phyloP scores from a whole-genome alignment of 2,113 vertebrate species.

The Cnemophilus loriae region DNA sequence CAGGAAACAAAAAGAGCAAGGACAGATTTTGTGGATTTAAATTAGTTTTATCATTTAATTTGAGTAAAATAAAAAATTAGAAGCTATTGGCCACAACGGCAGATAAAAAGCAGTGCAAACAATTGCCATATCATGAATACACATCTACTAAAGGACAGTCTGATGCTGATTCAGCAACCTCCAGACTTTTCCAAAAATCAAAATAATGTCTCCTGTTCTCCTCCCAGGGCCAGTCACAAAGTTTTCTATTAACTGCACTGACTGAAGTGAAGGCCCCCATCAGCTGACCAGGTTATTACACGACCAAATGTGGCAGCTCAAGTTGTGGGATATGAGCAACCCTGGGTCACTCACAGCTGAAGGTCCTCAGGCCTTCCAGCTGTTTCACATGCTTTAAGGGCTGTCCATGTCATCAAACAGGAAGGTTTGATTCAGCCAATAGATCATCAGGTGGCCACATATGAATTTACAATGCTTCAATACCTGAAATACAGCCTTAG shows the following conservation, averaged over 20 bases:
- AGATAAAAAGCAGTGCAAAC: neutral
- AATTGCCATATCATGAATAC: neutral
- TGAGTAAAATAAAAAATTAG: neutral
- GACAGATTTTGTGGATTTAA: neutral
- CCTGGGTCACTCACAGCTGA: neutral
- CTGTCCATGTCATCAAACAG: neutral
- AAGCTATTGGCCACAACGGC: neutral
- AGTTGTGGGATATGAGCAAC: neutral
- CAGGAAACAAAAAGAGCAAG: neutral
- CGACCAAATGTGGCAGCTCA: neutral
- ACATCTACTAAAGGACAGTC: neutral
- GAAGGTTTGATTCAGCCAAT: neutral
- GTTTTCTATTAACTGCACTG: neutral
- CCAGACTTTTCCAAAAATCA: neutral
- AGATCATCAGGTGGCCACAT: neutral
- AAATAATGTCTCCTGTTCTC: neutral
- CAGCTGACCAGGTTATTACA: neutral
- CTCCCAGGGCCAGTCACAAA: neutral
- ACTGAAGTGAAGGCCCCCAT: neutral
- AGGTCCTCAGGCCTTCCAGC: neutral
- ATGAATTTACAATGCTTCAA: neutral
- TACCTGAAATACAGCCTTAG: neutral
- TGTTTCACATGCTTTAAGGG: neutral
- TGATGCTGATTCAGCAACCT: neutral
- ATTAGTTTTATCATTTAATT: neutral